Conservation (phyloP, 2,888 invertebrate species). For the Hemaris fuciformis region DNA sequence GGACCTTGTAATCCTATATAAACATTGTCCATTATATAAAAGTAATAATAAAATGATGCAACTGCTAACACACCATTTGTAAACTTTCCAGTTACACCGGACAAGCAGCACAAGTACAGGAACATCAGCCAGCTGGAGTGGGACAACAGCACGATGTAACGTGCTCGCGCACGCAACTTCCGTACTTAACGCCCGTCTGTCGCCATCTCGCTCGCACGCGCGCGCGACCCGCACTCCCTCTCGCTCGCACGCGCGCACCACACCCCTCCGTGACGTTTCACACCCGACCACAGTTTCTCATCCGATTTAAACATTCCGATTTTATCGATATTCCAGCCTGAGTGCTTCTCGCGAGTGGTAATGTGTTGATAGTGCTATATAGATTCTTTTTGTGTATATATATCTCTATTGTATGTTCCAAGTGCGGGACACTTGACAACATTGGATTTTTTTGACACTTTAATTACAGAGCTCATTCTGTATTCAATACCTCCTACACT, state of each 20-base stretch:
- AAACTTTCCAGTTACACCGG: constrained; percentile 71
- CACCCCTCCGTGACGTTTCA: constrained; percentile 1
- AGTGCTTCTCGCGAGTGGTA: neutral
- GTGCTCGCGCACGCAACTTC: constrained; percentile 32
- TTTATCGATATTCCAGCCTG: constrained; percentile 11
- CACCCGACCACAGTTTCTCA: constrained; percentile 10
- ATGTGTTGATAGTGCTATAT: neutral
- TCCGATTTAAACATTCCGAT: constrained; percentile 16
- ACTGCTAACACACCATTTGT: no score
- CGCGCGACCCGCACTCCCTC: constrained; percentile 28
- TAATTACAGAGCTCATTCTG: neutral
- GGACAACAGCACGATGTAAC: constrained; percentile 90
- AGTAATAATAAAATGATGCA: no score
- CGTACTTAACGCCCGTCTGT: constrained; percentile 43
- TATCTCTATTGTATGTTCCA: neutral
- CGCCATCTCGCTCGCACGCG: constrained; percentile 33
- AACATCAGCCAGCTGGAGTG: constrained; percentile 89
- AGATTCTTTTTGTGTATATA: neutral
- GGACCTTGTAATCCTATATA: no score
- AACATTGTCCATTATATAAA: no score
- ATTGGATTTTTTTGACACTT: neutral
- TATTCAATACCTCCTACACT: neutral
- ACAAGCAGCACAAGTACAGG: constrained; percentile 83
- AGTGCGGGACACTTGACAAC: constrained; percentile 1
- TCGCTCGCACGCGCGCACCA: constrained; percentile 25